A percentile compares a stretch with the other conserved stretches of the same genome.
These are phyloP conservation scores for Papilio polyxenes DNA, from an alignment of 1,140 invertebrate genomes.

Conservation along the genomic window DNA sequence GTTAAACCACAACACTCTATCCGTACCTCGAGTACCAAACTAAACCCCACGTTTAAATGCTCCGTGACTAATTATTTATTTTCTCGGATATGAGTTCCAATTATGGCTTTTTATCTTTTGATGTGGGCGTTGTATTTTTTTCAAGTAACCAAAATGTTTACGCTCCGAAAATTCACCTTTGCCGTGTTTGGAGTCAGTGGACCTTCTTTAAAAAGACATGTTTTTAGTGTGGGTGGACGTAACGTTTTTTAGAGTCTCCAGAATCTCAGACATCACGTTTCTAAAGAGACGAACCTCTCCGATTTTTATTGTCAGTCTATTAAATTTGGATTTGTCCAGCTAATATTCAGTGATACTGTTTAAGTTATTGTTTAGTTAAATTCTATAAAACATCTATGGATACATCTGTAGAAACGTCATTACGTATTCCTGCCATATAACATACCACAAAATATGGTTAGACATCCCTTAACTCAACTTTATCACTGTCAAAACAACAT, in stretches of 20 bases:
- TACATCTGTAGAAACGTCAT: background rate
- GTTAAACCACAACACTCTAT: conserved; percentile 34
- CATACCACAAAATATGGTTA: conserved; percentile 7
- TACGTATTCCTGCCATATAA: background rate
- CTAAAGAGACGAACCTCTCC: background rate
- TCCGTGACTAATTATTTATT: conserved; percentile 37
- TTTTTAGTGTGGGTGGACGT: conserved; percentile 3
- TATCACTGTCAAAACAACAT: conserved; percentile 32
- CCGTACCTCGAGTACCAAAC: conserved; percentile 27
- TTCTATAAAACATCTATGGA: background rate
- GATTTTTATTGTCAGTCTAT: background rate
- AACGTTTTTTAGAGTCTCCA: conserved; percentile 6
- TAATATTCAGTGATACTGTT: background rate
- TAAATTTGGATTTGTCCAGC: background rate
- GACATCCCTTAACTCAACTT: conserved; percentile 19
- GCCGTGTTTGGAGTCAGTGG: conserved; percentile 28
- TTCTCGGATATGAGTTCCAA: conserved; percentile 26
- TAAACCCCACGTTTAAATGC: conserved; percentile 23
- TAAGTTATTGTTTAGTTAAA: background rate
- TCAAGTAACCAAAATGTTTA: conserved; percentile 35
- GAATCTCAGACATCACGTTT: background rate
- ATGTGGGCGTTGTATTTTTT: conserved; percentile 33
- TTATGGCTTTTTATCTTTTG: conserved; percentile 37
- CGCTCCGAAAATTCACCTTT: conserved; percentile 23
- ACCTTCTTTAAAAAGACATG: conserved; percentile 27